Conservation (phyloP, 2,113 vertebrate genomes). For the Gobiocypris rarus region DNA sequence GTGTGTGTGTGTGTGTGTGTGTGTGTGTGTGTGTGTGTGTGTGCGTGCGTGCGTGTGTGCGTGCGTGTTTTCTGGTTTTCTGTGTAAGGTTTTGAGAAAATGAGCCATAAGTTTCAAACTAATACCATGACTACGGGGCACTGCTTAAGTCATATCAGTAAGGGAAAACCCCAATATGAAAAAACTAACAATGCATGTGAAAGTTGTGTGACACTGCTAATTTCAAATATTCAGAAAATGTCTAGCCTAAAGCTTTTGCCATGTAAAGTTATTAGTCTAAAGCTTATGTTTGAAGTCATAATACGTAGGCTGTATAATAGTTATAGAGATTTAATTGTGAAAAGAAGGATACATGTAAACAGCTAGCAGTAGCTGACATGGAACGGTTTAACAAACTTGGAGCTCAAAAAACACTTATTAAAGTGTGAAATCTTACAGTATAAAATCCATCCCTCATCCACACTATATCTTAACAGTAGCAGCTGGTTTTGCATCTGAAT, state of each 20-base stretch:
- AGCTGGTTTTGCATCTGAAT: neutral
- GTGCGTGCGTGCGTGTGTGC: no score
- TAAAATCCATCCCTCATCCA: neutral
- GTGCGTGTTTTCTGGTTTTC: no score
- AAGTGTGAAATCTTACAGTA: neutral
- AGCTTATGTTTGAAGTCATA: neutral
- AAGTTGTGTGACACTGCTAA: neutral
- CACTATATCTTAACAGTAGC: no score
- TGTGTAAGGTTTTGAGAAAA: no score
- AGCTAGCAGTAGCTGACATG: neutral
- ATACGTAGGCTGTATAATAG: neutral
- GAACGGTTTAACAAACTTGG: no score
- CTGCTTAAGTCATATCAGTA: neutral
- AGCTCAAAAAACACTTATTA: neutral
- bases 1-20: no score
- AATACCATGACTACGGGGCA: no score
- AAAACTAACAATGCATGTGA: neutral
- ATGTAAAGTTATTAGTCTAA: neutral
- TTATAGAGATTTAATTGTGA: neutral
- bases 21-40: no score
- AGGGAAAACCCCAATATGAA: neutral
- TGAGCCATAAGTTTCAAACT: no score
- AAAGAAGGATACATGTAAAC: neutral
- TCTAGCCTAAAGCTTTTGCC: neutral
- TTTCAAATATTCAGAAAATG: neutral